phyloP scores from a whole-genome alignment of 2,888 invertebrate species.

The Formica aserva region DNA sequence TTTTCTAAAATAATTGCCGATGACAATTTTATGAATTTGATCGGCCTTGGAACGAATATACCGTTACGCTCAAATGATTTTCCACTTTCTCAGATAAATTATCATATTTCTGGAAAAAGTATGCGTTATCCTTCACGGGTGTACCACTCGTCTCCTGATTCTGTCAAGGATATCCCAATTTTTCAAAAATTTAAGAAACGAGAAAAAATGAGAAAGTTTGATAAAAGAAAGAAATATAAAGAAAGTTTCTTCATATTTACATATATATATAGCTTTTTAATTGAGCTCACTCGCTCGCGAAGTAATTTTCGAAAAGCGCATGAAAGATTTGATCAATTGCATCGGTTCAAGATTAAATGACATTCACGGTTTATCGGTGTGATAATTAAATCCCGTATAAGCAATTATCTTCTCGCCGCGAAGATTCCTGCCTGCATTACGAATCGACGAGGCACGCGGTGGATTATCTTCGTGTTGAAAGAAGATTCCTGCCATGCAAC shows the following conservation, averaged over 20 bases:
- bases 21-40: slow-evolving; percentile 64
- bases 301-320: not conserved
- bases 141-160: not conserved
- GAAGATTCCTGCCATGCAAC: slow-evolving; percentile 66
- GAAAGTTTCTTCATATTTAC: not conserved
- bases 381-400: not conserved
- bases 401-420: slow-evolving; percentile 1
- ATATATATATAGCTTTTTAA: not conserved
- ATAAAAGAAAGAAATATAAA: not conserved
- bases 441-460: slow-evolving; percentile 43
- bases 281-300: not conserved
- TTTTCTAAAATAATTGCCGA: slow-evolving; percentile 53
- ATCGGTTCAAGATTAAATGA: slow-evolving; percentile 21
- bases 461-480: slow-evolving; percentile 64
- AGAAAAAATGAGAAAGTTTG: not conserved
- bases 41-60: slow-evolving; percentile 60
- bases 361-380: not conserved
- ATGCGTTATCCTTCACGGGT: not conserved
- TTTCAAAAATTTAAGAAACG: not conserved
- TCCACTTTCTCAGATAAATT: not conserved
- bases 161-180: not conserved
- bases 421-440: slow-evolving; percentile 10
- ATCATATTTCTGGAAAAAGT: not conserved
- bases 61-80: slow-evolving; percentile 61
- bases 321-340: not conserved